Conservation (phyloP, 2,888 invertebrate genomes). For the Thecocarcelia acutangulata region DNA sequence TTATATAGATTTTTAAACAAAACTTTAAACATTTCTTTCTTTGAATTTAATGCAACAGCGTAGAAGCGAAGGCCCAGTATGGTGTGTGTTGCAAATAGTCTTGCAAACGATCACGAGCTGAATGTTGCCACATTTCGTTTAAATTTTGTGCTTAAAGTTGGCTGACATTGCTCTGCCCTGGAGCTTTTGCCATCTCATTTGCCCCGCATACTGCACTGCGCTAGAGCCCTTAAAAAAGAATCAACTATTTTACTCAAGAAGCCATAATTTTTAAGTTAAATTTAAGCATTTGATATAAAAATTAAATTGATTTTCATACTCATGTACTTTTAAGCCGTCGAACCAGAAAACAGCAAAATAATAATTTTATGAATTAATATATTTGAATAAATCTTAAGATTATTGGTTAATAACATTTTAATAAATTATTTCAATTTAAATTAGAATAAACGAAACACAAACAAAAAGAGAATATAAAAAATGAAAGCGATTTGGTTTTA, state of each 20-base stretch:
- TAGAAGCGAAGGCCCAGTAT: no score
- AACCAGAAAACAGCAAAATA: slow-evolving; percentile 5
- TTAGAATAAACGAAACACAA: slow-evolving; percentile 42
- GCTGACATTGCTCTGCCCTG: no score
- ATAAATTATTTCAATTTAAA: slow-evolving; percentile 52
- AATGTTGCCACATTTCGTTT: no score
- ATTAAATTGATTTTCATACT: slow-evolving; percentile 30
- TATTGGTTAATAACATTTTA: slow-evolving; percentile 41
- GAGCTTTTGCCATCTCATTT: no score
- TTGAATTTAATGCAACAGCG: no score
- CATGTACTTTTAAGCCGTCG: slow-evolving; percentile 17
- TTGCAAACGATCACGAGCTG: no score
- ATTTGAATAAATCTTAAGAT: slow-evolving; percentile 11
- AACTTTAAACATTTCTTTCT: no score
- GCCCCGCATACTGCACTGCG: no score
- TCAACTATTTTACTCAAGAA: slow-evolving; percentile 70
- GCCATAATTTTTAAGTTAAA: slow-evolving; percentile 78
- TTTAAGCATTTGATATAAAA: slow-evolving; percentile 67
- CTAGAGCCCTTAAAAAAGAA: no score
- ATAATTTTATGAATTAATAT: slow-evolving; percentile 49
- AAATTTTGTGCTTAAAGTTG: no score
- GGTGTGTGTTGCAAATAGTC: no score
- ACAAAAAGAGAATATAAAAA: slow-evolving; percentile 20
- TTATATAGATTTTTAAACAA: no score
- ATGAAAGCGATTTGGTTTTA: slow-evolving; percentile 25